Evolutionary conservation across 2,113 vertebrate genomes (phyloP), one percentile per base, ranked within the genome.

Genomic region (Hippocampus comes): DNA sequence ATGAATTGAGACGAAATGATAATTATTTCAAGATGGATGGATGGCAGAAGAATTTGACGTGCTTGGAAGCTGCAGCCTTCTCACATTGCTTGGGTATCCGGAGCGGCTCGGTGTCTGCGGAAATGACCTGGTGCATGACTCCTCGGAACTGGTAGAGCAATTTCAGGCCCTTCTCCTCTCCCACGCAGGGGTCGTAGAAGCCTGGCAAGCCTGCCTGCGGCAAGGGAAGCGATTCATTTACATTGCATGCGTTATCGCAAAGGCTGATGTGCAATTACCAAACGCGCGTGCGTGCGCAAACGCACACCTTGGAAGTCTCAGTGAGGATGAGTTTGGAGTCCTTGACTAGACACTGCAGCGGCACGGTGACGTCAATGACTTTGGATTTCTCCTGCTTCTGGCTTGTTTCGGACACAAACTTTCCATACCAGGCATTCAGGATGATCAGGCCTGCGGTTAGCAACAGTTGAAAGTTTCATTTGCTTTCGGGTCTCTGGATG

Each of bases 1-100:
- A 46, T 51, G 5, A 51, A 51, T 5, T 5, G 4, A 51, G 17
- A 51, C 1, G 5, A 51, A 17, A 18, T 51, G 43, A 46, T 46
- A 6, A 51, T 18, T 51, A 51, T 51, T 18, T 18, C 30, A 64
- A 21, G 18, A 18, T 4, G n/a, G n/a, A n/a, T 11, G 53, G 21
- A 23, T 56, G 49, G 17, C 5, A 4, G 49, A 51, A n/a, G 21
- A n/a, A 23, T 11, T 23, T 56, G 23, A 27, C 15, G 23, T 27
- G 59, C 27, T 30, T 34, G 59, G 27, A 63, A 75, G 42, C 5
- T 71, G 67, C 51, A 30, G 12, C 65, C 63, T 57, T 94, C 97
- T 97, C 48, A 99, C 97, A 97, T 89, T 99, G 97, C 91, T 96
- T 98, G 88, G 97, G 97, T 95, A 99, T 97, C 91, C 94, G 91